Conservation (phyloP, 2,888 invertebrate genomes). For the Drosophila mimica region DNA sequence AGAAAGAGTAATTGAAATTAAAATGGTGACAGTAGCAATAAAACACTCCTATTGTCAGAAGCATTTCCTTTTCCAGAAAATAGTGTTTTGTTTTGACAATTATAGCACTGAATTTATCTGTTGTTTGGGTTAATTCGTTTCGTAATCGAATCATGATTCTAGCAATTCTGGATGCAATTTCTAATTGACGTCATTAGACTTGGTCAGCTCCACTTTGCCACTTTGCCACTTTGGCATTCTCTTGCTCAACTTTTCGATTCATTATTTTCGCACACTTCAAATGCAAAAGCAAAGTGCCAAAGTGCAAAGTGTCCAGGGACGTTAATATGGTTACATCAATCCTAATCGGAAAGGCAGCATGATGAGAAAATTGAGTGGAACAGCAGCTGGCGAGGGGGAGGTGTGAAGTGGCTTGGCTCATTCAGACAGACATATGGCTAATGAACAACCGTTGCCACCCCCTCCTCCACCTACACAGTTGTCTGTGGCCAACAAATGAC, state of each 20-base stretch:
- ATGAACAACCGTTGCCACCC: conserved; percentile 45
- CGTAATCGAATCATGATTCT: conserved; percentile 5
- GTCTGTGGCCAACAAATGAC: conserved; percentile 64
- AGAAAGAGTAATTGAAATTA: conserved; percentile 1
- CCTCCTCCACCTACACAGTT: conserved; percentile 6
- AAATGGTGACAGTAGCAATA: neutral
- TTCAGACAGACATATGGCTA: conserved; percentile 47
- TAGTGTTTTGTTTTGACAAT: neutral
- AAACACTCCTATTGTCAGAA: neutral
- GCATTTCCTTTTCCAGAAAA: neutral
- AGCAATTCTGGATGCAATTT: conserved; percentile 9
- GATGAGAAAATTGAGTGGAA: conserved; percentile 1
- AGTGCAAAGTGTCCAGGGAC: conserved; percentile 37
- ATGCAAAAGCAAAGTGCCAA: conserved; percentile 15
- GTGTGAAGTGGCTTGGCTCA: conserved; percentile 12
- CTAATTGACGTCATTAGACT: conserved; percentile 30
- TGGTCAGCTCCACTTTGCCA: neutral
- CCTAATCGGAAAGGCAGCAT: conserved; percentile 55
- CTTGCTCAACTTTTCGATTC: conserved; percentile 1
- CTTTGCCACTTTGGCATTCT: neutral
- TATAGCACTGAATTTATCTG: fast-evolving
- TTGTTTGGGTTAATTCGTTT: neutral
- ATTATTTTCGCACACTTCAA: conserved; percentile 25
- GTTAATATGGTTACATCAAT: conserved; percentile 71
- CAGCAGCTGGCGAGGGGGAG: neutral